phyloP scores from a whole-genome alignment of 2,888 invertebrate genomes.

The Timandra comae region DNA sequence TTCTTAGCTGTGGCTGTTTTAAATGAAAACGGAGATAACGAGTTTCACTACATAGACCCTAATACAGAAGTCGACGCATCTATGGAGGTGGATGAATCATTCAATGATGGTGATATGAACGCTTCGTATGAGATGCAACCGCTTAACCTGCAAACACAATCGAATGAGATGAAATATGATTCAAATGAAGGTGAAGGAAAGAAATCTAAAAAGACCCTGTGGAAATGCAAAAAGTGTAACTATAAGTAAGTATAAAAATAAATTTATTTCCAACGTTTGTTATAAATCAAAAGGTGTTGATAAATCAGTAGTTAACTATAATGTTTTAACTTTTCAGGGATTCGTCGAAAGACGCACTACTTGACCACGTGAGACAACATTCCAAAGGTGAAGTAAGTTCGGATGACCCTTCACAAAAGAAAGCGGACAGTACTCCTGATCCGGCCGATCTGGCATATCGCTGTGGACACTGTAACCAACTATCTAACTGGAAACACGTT shows the following conservation, averaged over 20 bases:
- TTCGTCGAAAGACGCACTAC: constrained; percentile 63
- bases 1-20: constrained; percentile 82
- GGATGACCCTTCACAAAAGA: constrained; percentile 43
- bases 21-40: constrained; percentile 74
- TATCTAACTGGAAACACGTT: constrained; percentile 91
- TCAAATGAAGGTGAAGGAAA: constrained; percentile 40
- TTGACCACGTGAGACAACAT: constrained; percentile 68
- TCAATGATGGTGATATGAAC: constrained; percentile 64
- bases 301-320: no score
- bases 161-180: constrained; percentile 44
- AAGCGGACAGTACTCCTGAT: constrained; percentile 53
- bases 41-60: constrained; percentile 62
- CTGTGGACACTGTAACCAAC: constrained; percentile 88
- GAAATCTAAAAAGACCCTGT: constrained; percentile 83
- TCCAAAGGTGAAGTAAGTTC: constrained; percentile 38
- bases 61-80: constrained; percentile 56
- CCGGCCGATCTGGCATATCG: constrained; percentile 75
- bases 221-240: constrained; percentile 94
- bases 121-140: constrained; percentile 77
- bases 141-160: constrained; percentile 74
- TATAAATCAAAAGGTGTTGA: no score
- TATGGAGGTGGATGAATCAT: constrained; percentile 65
- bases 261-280: no score
- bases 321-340: constrained; percentile 46
- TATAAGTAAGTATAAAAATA: constrained; percentile 88